Evolutionary conservation across 2,888 invertebrate genomes (phyloP).

Genomic region (Ischnus inquisitorius): DNA sequence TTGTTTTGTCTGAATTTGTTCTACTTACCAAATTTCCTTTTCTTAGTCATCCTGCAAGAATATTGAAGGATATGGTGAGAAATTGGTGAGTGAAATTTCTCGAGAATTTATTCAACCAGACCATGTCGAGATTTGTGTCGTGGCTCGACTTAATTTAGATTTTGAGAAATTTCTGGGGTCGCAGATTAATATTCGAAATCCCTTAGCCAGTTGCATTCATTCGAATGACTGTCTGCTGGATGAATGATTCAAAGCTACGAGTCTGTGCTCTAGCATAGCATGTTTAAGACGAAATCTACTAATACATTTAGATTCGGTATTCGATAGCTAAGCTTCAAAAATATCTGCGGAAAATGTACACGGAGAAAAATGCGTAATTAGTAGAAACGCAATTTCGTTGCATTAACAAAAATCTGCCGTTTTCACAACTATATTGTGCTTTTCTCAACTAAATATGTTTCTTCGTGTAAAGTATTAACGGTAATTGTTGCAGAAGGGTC

Average conservation of each 20-base stretch:
- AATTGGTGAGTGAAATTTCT: neutral
- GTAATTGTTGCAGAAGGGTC: neutral
- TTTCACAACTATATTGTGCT: too few species aligned
- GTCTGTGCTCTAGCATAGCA: neutral
- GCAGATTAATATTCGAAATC: conserved; percentile 7
- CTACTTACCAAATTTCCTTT: too few species aligned
- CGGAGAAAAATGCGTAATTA: too few species aligned
- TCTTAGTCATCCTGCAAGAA: too few species aligned
- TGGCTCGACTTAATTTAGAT: neutral
- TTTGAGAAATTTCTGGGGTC: conserved; percentile 19
- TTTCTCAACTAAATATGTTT: too few species aligned
- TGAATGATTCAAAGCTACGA: neutral
- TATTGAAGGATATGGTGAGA: neutral
- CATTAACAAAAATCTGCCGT: too few species aligned
- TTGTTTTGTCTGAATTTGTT: too few species aligned
- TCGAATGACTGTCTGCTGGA: neutral
- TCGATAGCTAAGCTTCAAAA: neutral
- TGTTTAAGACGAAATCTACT: conserved; percentile 1
- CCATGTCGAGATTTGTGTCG: neutral
- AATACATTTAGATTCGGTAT: neutral
- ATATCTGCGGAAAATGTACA: neutral
- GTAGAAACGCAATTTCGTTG: too few species aligned
- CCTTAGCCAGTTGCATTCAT: neutral
- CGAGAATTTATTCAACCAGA: neutral
- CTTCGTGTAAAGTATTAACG: conserved; percentile 24